Evolutionary conservation across 35 echinoderm and acorn worm genomes (phyloP), one percentile per base, ranked within the genome.

Genomic region (Diadema setosum): DNA sequence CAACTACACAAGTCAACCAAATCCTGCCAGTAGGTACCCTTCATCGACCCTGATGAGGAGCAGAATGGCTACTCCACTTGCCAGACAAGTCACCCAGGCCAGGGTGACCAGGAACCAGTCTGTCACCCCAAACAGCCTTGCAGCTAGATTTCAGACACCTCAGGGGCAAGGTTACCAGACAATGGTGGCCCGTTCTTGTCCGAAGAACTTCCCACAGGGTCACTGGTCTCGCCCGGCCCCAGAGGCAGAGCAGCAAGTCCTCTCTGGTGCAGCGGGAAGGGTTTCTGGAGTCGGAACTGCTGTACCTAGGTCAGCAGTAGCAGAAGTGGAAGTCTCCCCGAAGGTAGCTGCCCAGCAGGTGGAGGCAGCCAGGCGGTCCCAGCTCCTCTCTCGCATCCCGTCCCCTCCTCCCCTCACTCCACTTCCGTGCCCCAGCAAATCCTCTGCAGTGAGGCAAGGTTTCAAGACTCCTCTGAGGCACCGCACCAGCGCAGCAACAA

Each of bases 371-470:
- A 96, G 90, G 17, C 82, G 89, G 43, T 65, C 35, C 1, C 70
- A 85, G 42, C 86, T 96, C 40, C 84, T 97, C 20, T 39, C 45
- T 26, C 50, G 84, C 41, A 82, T 97, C 64, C 91, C 91, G 1
- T 97, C 95, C 29, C 95, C 95, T 74, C 95, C 95, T 1, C 87
- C 95, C 80, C 59, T 97, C 14, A 90, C 74, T 40, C 87, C 91
- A 21, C 67, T 97, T 36, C 95, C 95, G 5, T 78, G 18, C 58
- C 36, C 65, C 3, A 17, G 59, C 5, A 20, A 39, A 33, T 11
- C 81, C 34, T 41, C 60, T 12, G 41, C 34, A 26, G 37, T 94
- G 2, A 91, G 50, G 65, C 56, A 55, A 21, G 70, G 48, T 16
- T 94, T 94, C 83, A 90, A 78, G 40, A 44, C 37, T 35, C 73